phyloP scores from a whole-genome alignment of 2,113 vertebrate species.

The Triplophysa siluroides region DNA sequence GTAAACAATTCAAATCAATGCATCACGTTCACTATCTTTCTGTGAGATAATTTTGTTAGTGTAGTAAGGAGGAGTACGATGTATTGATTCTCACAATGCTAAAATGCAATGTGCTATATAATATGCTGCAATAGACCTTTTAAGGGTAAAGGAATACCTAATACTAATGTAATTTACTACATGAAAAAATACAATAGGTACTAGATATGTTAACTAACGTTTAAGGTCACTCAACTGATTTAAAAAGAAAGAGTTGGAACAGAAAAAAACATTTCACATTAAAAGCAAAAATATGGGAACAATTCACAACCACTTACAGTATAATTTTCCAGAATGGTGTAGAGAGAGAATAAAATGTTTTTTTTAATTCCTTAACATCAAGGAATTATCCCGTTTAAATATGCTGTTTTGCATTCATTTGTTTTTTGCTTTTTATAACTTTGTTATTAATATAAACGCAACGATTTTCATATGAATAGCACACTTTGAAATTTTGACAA shows the following conservation, averaged over 20 bases:
- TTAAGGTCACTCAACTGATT: background rate
- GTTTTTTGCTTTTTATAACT: background rate
- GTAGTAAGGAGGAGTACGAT: background rate
- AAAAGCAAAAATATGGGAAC: background rate
- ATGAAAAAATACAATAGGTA: background rate
- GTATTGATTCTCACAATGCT: background rate
- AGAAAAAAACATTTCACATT: conserved; percentile 29
- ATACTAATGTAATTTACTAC: conserved; percentile 8
- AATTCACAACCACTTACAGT: conserved; percentile 41
- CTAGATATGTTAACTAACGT: background rate
- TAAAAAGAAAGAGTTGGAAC: conserved; percentile 16
- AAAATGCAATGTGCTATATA: background rate
- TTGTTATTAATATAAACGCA: conserved; percentile 34
- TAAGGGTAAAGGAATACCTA: background rate
- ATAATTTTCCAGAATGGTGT: conserved; percentile 22
- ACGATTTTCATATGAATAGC: background rate
- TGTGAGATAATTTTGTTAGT: background rate
- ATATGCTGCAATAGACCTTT: background rate
- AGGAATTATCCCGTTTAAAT: no score
- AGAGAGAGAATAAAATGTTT: background rate
- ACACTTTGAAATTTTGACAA: conserved; percentile 2
- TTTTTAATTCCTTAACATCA: no score
- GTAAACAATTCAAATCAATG: conserved; percentile 28
- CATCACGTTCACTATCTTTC: conserved; percentile 1
- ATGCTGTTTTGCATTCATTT: no score